A percentile compares a stretch with the other conserved stretches of the same genome.
Evolutionary conservation across 2,888 invertebrate genomes (phyloP).

Genomic region (Tetropium fuscum): DNA sequence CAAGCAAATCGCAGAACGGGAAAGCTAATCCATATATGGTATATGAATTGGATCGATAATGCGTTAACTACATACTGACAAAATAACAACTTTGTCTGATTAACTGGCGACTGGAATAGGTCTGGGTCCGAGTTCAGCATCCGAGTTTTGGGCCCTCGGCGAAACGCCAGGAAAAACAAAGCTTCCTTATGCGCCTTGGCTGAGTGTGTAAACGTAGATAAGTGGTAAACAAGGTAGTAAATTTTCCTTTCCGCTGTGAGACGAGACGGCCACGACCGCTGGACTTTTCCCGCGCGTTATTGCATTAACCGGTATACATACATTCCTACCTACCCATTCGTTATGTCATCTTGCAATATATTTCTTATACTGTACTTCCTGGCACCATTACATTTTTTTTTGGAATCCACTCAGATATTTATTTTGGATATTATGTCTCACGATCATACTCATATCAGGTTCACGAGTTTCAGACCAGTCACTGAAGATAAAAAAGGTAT

Average conservation of each 20-base stretch:
- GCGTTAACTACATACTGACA: conserved; percentile 60
- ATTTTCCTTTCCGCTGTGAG: conserved; percentile 61
- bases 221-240: conserved; percentile 68
- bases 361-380: no score
- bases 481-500: no score
- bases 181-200: conserved; percentile 59
- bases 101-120: conserved; percentile 56
- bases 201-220: conserved; percentile 66
- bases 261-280: conserved; percentile 54
- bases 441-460: no score
- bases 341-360: no score
- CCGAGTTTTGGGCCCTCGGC: conserved; percentile 44
- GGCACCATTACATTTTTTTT: no score
- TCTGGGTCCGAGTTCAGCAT: conserved; percentile 37
- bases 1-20: conserved; percentile 9
- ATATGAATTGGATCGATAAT: conserved; percentile 56
- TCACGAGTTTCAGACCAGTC: no score
- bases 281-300: conserved; percentile 51
- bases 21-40: conserved; percentile 39
- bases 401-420: no score
- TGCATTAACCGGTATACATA: conserved; percentile 34
- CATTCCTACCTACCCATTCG: no score
- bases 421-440: no score
- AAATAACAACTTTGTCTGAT: conserved; percentile 62
- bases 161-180: conserved; percentile 65